Evolutionary conservation across 1,140 invertebrate species (phyloP), one percentile per base, ranked within the genome.

Genomic region (Ostrea denselamellosa): DNA sequence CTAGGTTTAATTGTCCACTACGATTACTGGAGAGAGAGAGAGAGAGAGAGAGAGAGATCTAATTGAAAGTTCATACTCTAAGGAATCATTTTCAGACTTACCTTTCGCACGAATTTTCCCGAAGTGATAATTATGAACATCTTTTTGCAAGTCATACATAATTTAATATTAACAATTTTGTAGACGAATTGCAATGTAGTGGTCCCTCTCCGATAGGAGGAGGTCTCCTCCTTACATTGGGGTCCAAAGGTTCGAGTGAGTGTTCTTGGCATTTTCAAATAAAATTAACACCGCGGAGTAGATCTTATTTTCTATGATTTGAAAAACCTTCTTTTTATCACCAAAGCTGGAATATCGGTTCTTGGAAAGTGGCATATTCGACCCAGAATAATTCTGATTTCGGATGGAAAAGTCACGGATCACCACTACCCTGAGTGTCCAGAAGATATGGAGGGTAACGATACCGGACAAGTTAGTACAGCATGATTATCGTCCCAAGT

Each of bases 341-440:
- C 10, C 28, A 81, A 68, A 62, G 56, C 10, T 9, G 81, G 53
- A 56, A 52, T 52, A 28, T 17, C 34, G n/a, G 53, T 10, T 19
- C 17, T 83, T n/a, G 65, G 58, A 7, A 52, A 56, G 14, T 56
- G 54, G 25, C 28, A 54, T 9, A 44, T 87, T 9, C 28, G n/a
- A 19, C 34, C 54, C 34, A 25, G 12, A 28, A 87, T 54, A 44
- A 62, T 56, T 52, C 44, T 54, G 25, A 83, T 87, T 52, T 82
- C 53, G 28, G 54, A 58, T 71, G 51, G 58, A 19, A 87, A 52
- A 8, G 82, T 82, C 19, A 87, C 58, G 14, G 22, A 65, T 8
- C 12, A 52, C 8, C 81, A 87, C n/a, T 51, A 25, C 34, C 34
- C 56, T 8, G 81, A 87, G 7, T 51, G 56, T 2, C 82, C 44